Evolutionary conservation across 2,113 vertebrate species (phyloP).

Genomic region (Junco hyemalis): DNA sequence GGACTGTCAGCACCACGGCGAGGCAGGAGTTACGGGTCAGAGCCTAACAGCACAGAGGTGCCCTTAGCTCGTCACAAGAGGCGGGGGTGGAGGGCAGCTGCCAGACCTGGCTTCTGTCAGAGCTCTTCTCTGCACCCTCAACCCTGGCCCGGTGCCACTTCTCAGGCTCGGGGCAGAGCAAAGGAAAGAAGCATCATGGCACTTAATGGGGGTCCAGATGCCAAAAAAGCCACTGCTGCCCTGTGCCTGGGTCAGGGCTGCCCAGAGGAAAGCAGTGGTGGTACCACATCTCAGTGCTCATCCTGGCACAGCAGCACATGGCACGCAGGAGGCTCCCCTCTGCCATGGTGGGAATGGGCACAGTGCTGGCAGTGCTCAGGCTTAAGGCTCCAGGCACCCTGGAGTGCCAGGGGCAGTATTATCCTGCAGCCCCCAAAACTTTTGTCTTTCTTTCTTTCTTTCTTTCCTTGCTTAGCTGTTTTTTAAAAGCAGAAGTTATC

Average conservation of each 20-base stretch:
- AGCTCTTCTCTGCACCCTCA: background rate
- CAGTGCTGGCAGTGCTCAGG: accelerated
- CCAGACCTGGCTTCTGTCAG: background rate
- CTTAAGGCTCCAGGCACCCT: background rate
- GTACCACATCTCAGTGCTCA: accelerated
- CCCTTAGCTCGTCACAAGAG: conserved; percentile 30
- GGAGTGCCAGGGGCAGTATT: background rate
- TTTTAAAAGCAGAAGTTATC: conserved; percentile 52
- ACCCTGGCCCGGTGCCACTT: background rate
- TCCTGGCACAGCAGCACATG: accelerated
- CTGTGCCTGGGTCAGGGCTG: background rate
- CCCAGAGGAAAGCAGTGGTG: background rate
- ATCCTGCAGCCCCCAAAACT: background rate
- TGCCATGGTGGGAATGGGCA: accelerated
- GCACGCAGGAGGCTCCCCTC: background rate
- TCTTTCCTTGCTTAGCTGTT: background rate
- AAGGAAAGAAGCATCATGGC: background rate
- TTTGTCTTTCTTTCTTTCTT: background rate
- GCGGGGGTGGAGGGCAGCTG: background rate
- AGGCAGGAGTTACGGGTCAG: conserved; percentile 58
- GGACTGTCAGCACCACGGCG: conserved; percentile 21
- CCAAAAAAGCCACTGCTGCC: background rate
- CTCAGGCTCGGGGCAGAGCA: accelerated
- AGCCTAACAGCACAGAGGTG: conserved; percentile 32
- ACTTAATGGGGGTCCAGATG: background rate